A percentile compares a stretch with the other conserved stretches of the same genome.
phyloP scores from a whole-genome alignment of 2,888 invertebrate species.

The Nomada fucata region DNA sequence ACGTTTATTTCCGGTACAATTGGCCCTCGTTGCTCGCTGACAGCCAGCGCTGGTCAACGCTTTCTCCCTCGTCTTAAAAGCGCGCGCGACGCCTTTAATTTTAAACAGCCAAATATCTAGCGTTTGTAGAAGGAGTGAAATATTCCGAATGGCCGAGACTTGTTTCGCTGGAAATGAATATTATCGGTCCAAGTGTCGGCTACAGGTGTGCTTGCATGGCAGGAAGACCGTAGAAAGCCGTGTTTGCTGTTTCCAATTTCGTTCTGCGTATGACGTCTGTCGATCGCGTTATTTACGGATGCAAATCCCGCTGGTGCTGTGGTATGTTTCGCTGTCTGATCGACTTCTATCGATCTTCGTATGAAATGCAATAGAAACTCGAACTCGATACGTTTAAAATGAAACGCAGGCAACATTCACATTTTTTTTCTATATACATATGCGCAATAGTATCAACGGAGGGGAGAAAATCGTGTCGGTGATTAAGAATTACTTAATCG shows the following conservation, averaged over 20 bases:
- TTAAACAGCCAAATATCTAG: background rate
- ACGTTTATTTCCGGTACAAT: slow-evolving; percentile 55
- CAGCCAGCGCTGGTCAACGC: slow-evolving; percentile 9
- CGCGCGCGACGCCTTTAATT: slow-evolving; percentile 7
- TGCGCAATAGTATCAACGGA: background rate
- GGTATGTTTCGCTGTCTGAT: background rate
- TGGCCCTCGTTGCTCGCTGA: slow-evolving; percentile 30
- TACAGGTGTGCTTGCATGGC: slow-evolving; percentile 6
- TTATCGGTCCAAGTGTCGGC: background rate
- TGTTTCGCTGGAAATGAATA: background rate
- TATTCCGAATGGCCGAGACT: background rate
- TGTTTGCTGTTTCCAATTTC: slow-evolving; percentile 15
- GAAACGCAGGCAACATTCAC: background rate
- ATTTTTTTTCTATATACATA: too few species aligned
- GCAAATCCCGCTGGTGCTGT: background rate
- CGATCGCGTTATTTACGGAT: slow-evolving; percentile 19
- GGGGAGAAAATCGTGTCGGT: background rate
- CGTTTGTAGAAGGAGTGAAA: background rate
- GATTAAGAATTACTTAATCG: background rate
- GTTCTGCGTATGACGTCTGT: slow-evolving; percentile 21
- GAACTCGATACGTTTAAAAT: background rate
- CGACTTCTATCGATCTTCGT: background rate
- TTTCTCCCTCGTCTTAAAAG: slow-evolving; percentile 32
- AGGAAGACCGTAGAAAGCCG: background rate
- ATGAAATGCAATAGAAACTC: background rate